Evolutionary conservation across 2,888 invertebrate genomes (phyloP).

Genomic region (Halictus quadricinctus): DNA sequence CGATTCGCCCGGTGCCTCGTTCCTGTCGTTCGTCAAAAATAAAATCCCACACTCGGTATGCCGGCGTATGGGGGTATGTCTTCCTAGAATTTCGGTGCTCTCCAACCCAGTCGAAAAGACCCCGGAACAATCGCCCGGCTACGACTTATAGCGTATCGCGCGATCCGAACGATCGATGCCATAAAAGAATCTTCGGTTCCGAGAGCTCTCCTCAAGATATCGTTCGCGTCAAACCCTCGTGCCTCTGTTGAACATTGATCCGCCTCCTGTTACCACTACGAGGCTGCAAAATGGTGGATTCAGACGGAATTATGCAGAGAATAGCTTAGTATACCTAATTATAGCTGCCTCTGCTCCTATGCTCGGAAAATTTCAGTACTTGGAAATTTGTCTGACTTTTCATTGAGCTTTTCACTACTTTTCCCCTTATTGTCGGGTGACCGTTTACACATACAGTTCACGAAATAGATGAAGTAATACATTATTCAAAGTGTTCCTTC

Average conservation of each 20-base stretch:
- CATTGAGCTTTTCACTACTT: no score
- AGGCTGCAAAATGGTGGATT: no score
- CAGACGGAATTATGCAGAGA: no score
- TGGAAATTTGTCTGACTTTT: no score
- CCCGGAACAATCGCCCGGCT: background rate
- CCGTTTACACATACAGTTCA: no score
- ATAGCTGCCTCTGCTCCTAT: no score
- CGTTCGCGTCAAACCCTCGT: background rate
- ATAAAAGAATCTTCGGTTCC: background rate
- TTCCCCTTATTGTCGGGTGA: no score
- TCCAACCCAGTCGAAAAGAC: background rate
- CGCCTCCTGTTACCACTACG: background rate
- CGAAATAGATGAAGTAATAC: no score
- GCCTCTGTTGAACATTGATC: background rate
- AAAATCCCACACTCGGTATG: background rate
- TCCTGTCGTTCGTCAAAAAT: background rate
- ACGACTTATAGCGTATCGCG: background rate
- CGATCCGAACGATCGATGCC: background rate
- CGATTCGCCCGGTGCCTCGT: background rate
- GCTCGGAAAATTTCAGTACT: no score
- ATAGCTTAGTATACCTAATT: no score
- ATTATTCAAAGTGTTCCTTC: no score
- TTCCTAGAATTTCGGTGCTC: background rate
- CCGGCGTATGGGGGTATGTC: background rate
- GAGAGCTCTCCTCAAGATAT: background rate